Evolutionary conservation across 2,113 vertebrate genomes (phyloP).

Genomic region (Antennarius striatus): DNA sequence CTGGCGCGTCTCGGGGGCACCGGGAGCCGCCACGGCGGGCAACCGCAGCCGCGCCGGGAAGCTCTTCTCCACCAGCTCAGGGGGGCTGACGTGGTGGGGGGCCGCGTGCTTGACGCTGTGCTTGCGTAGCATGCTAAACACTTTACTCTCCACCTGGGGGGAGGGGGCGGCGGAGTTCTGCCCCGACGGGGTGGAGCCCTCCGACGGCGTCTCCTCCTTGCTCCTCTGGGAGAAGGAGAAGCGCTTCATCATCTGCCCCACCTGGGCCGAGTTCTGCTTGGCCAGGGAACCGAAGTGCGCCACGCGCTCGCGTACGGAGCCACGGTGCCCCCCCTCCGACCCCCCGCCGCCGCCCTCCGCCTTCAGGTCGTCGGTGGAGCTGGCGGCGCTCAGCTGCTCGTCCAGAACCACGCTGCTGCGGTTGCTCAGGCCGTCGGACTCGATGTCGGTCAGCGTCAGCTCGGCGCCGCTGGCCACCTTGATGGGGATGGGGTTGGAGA

Average conservation of each 20-base stretch:
- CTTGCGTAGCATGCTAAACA: conserved; percentile 73
- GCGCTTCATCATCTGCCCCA: conserved; percentile 85
- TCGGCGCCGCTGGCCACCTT: conserved; percentile 90
- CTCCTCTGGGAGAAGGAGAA: conserved; percentile 94
- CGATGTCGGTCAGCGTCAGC: conserved; percentile 88
- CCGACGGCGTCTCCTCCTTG: conserved; percentile 90
- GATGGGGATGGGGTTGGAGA: conserved; percentile 95
- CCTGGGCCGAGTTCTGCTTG: conserved; percentile 90
- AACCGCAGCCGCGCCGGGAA: conserved; percentile 85
- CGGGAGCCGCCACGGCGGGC: conserved; percentile 81
- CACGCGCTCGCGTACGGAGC: conserved; percentile 87
- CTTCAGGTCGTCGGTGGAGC: conserved; percentile 89
- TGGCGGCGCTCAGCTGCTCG: conserved; percentile 87
- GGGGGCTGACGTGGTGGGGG: conserved; percentile 69
- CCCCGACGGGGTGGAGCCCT: conserved; percentile 88
- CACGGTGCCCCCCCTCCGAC: conserved; percentile 78
- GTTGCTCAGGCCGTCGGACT: conserved; percentile 84
- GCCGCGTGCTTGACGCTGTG: conserved; percentile 58
- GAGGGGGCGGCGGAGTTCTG: conserved; percentile 87
- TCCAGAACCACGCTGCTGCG: conserved; percentile 88
- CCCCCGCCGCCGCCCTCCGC: conserved; percentile 57
- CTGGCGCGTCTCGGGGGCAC: conserved; percentile 79
- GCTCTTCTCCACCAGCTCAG: conserved; percentile 82
- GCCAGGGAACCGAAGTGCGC: conserved; percentile 88
- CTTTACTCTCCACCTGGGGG: conserved; percentile 86